Evolutionary conservation across 1,140 invertebrate species (phyloP), one percentile per base, ranked within the genome.

Genomic region (Plodia interpunctella): DNA sequence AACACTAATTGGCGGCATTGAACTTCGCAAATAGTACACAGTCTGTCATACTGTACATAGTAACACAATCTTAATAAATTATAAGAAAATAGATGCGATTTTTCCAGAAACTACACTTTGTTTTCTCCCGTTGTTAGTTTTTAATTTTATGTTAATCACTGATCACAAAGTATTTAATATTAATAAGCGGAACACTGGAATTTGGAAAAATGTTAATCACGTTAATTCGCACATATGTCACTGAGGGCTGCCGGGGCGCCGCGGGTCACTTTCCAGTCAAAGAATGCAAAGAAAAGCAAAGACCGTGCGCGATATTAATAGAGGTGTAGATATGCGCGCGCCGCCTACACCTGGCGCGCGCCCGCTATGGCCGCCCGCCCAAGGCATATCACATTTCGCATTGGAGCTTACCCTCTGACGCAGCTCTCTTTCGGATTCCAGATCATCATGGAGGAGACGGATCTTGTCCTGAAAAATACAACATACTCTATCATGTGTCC

Each of bases 391-490:
- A 85, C 81, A 74, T 88, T 88, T 87, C 86, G 78, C 72, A 74
- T 75, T 60, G 65, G 61, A 55, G 67, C 95, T 97, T 93, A 98
- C 97, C 93, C 97, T 96, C 93, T 97, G 95, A 91, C 97, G 95
- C 87, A 98, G 92, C 92, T 98, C 97, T 90, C 97, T 95, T 93
- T 98, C 97, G 89, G 94, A 94, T 93, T 98, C 97, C 92, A 98
- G 93, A 92, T 98, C 97, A 93, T 98, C 97, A 83, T 98, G 96
- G 78, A 99, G 93, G 81, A 98, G 96, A 90, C 97, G 96, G 91
- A 98, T 97, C 93, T 98, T 98, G 92, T 98, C 97, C 97, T 98
- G 93, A 87, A 97, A 88, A 88, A 87, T 83, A 87, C 74, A 86
- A 87, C 55, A 84, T 78, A 82, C 63, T 79, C 73, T 83, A 87